These are phyloP conservation scores for Papilio xuthus DNA, from an alignment of 1,140 invertebrate species.

Conservation along the genomic window DNA sequence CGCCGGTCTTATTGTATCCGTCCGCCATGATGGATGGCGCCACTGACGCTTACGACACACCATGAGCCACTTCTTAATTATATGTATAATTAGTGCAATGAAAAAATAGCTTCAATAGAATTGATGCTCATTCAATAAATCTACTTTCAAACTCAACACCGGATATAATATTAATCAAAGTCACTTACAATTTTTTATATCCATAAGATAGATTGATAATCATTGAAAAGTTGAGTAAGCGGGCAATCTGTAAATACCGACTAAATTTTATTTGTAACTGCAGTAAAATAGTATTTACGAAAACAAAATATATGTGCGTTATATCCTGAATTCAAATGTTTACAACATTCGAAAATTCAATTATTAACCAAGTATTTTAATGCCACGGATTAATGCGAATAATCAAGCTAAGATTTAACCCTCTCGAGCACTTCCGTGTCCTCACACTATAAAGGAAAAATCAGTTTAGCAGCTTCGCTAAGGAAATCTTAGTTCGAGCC, in stretches of 20 bases:
- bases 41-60: conserved; percentile 55
- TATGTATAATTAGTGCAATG: conserved; percentile 59
- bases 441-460: neutral
- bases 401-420: neutral
- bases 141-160: conserved; percentile 12
- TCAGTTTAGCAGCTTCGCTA: neutral
- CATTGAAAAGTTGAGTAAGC: neutral
- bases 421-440: neutral
- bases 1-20: conserved; percentile 57
- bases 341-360: too few species aligned
- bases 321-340: too few species aligned
- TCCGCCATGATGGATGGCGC: conserved; percentile 61
- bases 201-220: neutral
- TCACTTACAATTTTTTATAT: neutral
- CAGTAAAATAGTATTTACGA: too few species aligned
- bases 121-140: conserved; percentile 17
- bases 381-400: too few species aligned
- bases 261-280: too few species aligned
- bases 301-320: too few species aligned
- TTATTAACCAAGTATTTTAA: too few species aligned
- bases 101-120: conserved; percentile 38
- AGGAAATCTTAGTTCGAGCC: conserved; percentile 15
- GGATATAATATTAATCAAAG: conserved; percentile 21
- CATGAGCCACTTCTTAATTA: conserved; percentile 61
- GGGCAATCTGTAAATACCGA: neutral